Conservation (phyloP, 2,113 vertebrate genomes). For the Madoqua kirkii region DNA sequence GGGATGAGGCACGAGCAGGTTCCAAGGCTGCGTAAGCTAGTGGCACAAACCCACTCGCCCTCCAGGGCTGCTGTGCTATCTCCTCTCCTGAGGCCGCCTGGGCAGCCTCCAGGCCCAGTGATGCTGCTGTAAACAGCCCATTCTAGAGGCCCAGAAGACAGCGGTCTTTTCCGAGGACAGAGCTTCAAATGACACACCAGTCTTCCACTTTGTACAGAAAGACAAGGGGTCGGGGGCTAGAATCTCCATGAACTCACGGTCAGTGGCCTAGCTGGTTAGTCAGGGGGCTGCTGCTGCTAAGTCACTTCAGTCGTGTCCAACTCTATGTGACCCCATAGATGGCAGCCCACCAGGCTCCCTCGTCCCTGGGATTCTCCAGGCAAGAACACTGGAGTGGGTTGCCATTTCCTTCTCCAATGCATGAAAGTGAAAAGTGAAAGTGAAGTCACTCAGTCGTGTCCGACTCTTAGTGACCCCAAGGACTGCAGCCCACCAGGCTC, state of each 20-base stretch:
- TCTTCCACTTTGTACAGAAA: neutral
- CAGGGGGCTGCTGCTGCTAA: too few relatives aligned
- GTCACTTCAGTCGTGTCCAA: too few relatives aligned
- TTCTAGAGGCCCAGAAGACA: neutral
- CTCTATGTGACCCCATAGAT: too few relatives aligned
- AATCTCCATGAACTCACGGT: neutral
- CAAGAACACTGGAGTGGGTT: too few relatives aligned
- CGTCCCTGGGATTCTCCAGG: too few relatives aligned
- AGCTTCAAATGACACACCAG: neutral
- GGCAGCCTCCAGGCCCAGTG: neutral
- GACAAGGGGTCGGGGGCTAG: neutral
- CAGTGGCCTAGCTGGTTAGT: neutral
- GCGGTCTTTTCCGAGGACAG: neutral
- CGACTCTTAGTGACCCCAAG: accelerated
- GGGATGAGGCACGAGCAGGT: neutral
- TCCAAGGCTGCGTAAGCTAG: neutral
- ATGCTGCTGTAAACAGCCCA: too few relatives aligned
- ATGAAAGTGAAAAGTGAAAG: too few relatives aligned
- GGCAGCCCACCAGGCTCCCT: too few relatives aligned
- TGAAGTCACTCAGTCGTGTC: too few relatives aligned
- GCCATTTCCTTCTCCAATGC: too few relatives aligned
- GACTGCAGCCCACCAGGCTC: too few relatives aligned
- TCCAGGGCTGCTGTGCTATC: neutral
- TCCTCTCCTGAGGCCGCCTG: neutral
- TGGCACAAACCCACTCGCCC: neutral